Evolutionary conservation across 2,113 vertebrate species (phyloP).

Genomic region (Psammodynastes pulverulentus): DNA sequence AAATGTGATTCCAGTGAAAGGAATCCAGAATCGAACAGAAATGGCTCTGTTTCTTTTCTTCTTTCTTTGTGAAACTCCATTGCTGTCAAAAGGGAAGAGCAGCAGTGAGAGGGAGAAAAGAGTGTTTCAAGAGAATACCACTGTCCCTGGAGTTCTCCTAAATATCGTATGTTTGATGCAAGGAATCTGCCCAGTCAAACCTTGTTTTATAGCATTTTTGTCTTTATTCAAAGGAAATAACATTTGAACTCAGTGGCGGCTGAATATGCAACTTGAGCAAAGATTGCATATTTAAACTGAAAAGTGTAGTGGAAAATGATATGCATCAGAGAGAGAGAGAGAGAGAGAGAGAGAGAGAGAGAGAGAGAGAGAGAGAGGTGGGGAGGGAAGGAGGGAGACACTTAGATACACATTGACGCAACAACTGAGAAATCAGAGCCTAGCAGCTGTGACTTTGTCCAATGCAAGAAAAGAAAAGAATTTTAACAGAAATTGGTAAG

Average conservation of each 20-base stretch:
- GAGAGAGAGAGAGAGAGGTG: no score
- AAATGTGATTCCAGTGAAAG: neutral
- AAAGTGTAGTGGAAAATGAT: neutral
- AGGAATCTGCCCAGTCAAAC: neutral
- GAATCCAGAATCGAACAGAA: neutral
- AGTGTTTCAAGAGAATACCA: neutral
- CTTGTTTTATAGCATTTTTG: neutral
- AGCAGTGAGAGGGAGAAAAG: neutral
- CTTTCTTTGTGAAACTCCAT: neutral
- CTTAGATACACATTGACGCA: neutral
- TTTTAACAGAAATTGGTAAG: neutral
- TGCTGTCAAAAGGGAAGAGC: neutral
- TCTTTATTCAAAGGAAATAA: neutral
- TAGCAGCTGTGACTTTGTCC: neutral
- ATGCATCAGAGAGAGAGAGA: neutral
- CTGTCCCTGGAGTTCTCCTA: neutral
- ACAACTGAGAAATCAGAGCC: neutral
- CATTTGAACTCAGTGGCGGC: neutral
- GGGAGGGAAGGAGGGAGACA: neutral
- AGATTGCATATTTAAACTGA: neutral
- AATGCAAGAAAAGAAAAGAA: neutral
- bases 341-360: no score
- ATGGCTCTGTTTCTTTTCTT: neutral
- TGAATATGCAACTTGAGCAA: neutral
- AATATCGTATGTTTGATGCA: neutral